Evolutionary conservation across 2,888 invertebrate species (phyloP).

Genomic region (Ypsolopha scabrella): DNA sequence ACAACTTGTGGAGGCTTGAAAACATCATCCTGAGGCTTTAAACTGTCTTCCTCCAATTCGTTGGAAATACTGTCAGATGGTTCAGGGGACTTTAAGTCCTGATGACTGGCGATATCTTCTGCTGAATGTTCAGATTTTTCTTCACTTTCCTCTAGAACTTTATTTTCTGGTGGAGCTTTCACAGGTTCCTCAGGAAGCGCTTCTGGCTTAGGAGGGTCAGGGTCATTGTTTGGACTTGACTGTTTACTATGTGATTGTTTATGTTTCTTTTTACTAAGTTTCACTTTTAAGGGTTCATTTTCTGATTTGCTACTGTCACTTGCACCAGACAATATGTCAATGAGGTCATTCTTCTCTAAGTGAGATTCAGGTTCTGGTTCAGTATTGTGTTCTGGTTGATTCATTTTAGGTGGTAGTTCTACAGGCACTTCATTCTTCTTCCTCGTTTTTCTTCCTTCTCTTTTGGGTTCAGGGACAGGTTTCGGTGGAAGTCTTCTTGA

Average conservation of each 20-base stretch:
- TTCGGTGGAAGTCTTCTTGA: slow-evolving; percentile 34
- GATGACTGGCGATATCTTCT: slow-evolving; percentile 5
- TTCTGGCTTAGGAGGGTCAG: slow-evolving; percentile 8
- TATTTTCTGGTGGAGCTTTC: slow-evolving; percentile 9
- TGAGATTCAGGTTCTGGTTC: slow-evolving; percentile 34
- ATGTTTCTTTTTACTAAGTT: slow-evolving; percentile 39
- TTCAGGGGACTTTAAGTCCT: slow-evolving; percentile 4
- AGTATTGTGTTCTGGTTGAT: slow-evolving; percentile 25
- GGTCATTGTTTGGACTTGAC: slow-evolving; percentile 33
- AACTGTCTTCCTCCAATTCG: slow-evolving; percentile 48
- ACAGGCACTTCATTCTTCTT: slow-evolving; percentile 37
- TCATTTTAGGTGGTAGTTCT: slow-evolving; percentile 19
- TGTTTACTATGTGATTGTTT: slow-evolving; percentile 32
- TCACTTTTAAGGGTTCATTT: slow-evolving; percentile 25
- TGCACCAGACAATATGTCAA: slow-evolving; percentile 42
- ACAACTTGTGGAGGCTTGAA: slow-evolving; percentile 52
- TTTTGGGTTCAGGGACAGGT: slow-evolving; percentile 53
- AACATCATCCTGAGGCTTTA: slow-evolving; percentile 50
- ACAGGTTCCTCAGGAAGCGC: slow-evolving; percentile 13
- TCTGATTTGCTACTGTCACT: slow-evolving; percentile 29
- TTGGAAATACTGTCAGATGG: slow-evolving; percentile 55
- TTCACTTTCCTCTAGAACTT: slow-evolving; percentile 7
- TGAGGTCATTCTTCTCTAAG: slow-evolving; percentile 39
- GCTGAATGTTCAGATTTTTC: slow-evolving; percentile 11
- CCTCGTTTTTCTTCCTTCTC: slow-evolving; percentile 49